A percentile compares a stretch with the other conserved stretches of the same genome.
Evolutionary conservation across 2,113 vertebrate species (phyloP).

Genomic region (Aythya baeri): DNA sequence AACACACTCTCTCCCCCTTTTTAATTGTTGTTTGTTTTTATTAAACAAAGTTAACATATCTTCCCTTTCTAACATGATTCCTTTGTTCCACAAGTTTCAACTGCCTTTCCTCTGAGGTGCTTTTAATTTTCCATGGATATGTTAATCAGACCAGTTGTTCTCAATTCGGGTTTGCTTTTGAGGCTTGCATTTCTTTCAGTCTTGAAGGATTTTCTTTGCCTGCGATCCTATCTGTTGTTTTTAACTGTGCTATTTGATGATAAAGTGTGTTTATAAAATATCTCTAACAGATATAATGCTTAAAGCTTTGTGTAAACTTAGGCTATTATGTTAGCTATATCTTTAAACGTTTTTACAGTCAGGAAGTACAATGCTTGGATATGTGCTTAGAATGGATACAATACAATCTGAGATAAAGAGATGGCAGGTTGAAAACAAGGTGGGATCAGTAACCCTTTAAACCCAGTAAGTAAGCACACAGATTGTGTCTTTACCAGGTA

Average conservation of each 20-base stretch:
- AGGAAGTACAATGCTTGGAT: not conserved
- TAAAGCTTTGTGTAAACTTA: not conserved
- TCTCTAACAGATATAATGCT: not conserved
- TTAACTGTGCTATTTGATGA: not conserved
- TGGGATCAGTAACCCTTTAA: not conserved
- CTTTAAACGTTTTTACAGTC: not conserved
- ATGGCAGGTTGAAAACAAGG: not conserved
- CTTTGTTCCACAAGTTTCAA: not conserved
- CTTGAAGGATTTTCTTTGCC: not conserved
- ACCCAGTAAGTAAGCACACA: not conserved
- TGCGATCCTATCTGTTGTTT: not conserved
- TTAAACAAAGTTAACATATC: not conserved
- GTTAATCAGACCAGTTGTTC: constrained; percentile 12
- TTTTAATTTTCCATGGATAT: not conserved
- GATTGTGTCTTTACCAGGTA: not conserved
- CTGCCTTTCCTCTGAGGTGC: not conserved
- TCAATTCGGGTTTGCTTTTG: constrained; percentile 26
- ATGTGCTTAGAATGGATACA: not conserved
- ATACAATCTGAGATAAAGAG: not conserved
- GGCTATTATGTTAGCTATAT: not conserved
- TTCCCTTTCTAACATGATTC: not conserved
- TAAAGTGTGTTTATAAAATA: not conserved
- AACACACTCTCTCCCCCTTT: not conserved
- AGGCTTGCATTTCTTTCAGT: not conserved
- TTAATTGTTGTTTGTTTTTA: not conserved